Base-by-base conservation (phyloP, 2,797 vertebrate genomes). In the Microctenopoma stevenorrisi region DNA sequence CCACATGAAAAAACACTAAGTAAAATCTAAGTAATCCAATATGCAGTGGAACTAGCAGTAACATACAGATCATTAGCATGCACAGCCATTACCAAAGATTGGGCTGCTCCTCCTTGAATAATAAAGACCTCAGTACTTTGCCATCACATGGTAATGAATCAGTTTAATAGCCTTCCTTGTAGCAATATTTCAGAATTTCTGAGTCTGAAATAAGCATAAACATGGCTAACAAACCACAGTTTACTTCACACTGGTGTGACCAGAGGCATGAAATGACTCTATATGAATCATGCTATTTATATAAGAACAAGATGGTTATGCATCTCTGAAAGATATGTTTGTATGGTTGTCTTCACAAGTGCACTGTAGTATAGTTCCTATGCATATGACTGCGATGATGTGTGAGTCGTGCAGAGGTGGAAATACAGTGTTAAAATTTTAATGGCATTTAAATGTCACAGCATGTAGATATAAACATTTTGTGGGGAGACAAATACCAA, bases 31-130 rank as follows among this genome's bases (percentile, higher is more conserved):
- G n/a, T 59, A 70, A 81, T 83, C 64, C 62, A 76, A 71, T 76
- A 75, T 71, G 55, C 25, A 10, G 50, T 42, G 48, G 46, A 70
- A 81, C 59, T 48, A 65, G 47, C 35, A 59, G 54, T 61, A 72
- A 58, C 64, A 14, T 60, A 64, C 62, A 61, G 64, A 58, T 1
- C 1, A 73, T 82, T 72, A 77, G 77, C 59, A 85, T 83, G 76
- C 74, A 68, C 46, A 58, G 42, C 78, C 78, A 68, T 76, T 70
- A 72, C 61, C 66, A 28, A 38, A 52, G 72, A 84, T 59, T 33
- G 42, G 43, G 33, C 40, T 57, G 49, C 54, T 74, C 55, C 42
- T 58, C 33, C 68, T 74, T 82, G 82, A 85, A 86, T 82, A 80
- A 85, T 56, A 79, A 86, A 78, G 68, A 80, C 61, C 40, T 52